phyloP scores from a whole-genome alignment of 2,113 vertebrate species.

The Forbesichthys papilliferus region DNA sequence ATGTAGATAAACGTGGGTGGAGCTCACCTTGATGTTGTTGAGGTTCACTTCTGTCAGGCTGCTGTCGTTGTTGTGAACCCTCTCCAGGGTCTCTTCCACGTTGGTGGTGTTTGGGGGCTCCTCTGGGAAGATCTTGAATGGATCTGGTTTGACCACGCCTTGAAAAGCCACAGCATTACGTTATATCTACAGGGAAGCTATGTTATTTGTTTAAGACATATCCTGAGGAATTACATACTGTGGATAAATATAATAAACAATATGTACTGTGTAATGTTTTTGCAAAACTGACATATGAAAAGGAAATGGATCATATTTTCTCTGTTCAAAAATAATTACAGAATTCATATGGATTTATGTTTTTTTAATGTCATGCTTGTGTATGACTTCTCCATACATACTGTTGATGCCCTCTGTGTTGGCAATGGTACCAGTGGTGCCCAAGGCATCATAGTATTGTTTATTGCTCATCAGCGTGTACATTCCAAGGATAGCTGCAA shows the following conservation, averaged over 20 bases:
- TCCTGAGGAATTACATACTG: neutral
- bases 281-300: neutral
- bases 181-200: neutral
- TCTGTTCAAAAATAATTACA: neutral
- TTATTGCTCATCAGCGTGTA: constrained; percentile 99
- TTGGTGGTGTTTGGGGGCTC: constrained; percentile 93
- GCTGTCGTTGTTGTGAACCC: constrained; percentile 84
- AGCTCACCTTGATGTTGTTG: constrained; percentile 92
- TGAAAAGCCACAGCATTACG: neutral
- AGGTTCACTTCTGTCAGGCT: constrained; percentile 89
- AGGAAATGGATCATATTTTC: neutral
- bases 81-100: constrained; percentile 86
- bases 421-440: constrained; percentile 83
- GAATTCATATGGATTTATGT: neutral
- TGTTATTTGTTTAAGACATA: too few relatives aligned
- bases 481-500: constrained; percentile 94
- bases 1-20: neutral
- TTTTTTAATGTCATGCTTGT: too few relatives aligned
- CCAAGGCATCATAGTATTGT: constrained; percentile 95
- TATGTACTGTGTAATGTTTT: neutral
- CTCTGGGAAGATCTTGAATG: constrained; percentile 88
- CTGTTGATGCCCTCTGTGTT: constrained; percentile 97
- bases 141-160: constrained; percentile 95
- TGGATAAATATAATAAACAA: neutral
- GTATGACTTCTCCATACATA: constrained; percentile 67